These are phyloP conservation scores for Megalurothrips usitatus DNA, from an alignment of 2,888 invertebrate genomes.

Conservation along the genomic window DNA sequence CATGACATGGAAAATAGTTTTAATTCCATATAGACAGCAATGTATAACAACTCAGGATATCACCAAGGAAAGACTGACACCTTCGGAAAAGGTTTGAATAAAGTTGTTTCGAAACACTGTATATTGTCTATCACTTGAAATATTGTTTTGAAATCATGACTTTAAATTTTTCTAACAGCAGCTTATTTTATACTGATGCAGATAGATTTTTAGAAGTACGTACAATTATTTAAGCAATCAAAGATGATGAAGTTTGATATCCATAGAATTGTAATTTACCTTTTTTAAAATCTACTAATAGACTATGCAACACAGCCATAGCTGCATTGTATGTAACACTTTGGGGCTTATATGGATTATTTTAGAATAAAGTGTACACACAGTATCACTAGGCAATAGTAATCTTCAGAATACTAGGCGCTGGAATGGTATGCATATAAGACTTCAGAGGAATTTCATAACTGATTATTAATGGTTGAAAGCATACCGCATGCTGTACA, in stretches of 20 bases:
- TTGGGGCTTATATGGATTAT: background rate
- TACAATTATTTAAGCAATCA: background rate
- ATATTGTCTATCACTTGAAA: conserved; percentile 9
- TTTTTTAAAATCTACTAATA: background rate
- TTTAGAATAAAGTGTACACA: background rate
- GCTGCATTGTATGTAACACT: background rate
- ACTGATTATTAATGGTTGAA: background rate
- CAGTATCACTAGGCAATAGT: conserved; percentile 4
- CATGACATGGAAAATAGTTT: conserved; percentile 23
- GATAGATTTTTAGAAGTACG: conserved; percentile 9
- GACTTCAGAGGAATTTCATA: background rate
- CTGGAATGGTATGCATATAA: conserved; percentile 11
- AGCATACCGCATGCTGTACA: background rate
- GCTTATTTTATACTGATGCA: conserved; percentile 4
- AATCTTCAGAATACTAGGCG: background rate
- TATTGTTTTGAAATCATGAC: conserved; percentile 3
- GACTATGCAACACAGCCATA: conserved; percentile 9
- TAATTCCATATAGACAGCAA: conserved; percentile 25
- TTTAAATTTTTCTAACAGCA: conserved; percentile 1
- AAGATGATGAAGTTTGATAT: conserved; percentile 18
- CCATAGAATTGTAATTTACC: background rate
- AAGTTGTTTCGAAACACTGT: background rate
- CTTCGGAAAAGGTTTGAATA: background rate
- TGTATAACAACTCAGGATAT: conserved; percentile 15
- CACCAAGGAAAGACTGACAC: conserved; percentile 8